Base-by-base conservation (phyloP, 2,888 invertebrate species). In the Eristalis pertinax region DNA sequence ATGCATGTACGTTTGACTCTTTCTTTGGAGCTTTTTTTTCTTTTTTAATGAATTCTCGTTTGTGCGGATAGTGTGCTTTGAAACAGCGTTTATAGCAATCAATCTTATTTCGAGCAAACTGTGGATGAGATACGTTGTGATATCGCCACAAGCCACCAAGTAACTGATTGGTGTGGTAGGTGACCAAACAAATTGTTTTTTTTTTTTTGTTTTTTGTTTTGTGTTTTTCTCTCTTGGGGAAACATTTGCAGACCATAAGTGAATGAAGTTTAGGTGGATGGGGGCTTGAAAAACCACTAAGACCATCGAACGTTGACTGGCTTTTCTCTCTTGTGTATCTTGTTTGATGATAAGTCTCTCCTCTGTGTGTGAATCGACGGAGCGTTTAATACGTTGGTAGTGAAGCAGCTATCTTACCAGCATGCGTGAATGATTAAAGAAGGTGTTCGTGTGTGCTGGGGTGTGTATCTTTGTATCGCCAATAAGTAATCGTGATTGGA, bases 111-210 rank as follows among this genome's bases (percentile, higher is more conserved):
- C 10, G 11, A 72, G 67, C 74, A 75, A 84, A 62, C 64, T 56
- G 32, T 72, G 26, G 56, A n/a, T 67, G 68, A 82, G 68, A 74
- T 70, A 86, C 86, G 86, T 82, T 86, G 86, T 83, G 82, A 83
- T 86, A 86, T 79, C 78, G 86, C 80, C 87, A 84, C 87, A 69
- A 76, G 72, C 79, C 72, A 79, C 76, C 79, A 68, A 87, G 80
- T 80, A 87, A 87, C 87, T 87, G 87, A 84, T 84, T 79, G 78
- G 83, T 83, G 58, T 76, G 63, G 75, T 76, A 83, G 69, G 79
- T 87, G 87, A 79, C 73, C 79, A 83, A 68, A 73, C 38, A 64
- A 63, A 67, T 29, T 13, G n/a, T 72, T 72, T 69, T 73, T 80
- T 67, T 70, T 72, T 70, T 65, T 65, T 24, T 29, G 58, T 70